These are phyloP conservation scores for Agrotis clavis DNA, from an alignment of 2,888 invertebrate genomes.

Conservation along the genomic window DNA sequence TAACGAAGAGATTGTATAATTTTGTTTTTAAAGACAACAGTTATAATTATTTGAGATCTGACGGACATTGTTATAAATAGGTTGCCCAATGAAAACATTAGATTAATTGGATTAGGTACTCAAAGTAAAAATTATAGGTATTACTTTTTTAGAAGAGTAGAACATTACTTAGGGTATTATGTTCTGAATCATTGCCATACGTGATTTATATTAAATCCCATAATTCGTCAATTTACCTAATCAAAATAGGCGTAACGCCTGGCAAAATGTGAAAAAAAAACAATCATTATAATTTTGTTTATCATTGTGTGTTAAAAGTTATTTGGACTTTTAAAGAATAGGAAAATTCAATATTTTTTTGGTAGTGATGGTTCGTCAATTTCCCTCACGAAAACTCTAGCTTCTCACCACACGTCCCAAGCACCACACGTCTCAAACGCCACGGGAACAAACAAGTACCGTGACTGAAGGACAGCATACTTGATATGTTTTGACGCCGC, in stretches of 20 bases:
- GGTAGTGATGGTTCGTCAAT: too few species aligned
- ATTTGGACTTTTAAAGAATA: background rate
- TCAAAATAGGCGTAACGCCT: background rate
- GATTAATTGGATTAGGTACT: background rate
- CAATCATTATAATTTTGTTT: background rate
- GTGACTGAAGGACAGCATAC: too few species aligned
- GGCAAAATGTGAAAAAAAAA: background rate
- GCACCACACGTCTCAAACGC: too few species aligned
- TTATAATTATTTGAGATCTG: background rate
- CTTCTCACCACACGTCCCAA: too few species aligned
- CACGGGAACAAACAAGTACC: too few species aligned
- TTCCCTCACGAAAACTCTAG: too few species aligned
- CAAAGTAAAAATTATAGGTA: background rate
- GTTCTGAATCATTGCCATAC: background rate
- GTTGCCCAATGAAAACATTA: background rate
- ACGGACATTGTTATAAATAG: slow-evolving; percentile 23
- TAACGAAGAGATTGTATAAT: background rate
- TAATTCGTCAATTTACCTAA: background rate
- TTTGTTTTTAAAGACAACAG: slow-evolving; percentile 1
- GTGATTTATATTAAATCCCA: background rate
- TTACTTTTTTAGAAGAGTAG: background rate
- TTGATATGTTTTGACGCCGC: too few species aligned
- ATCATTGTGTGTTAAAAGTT: too few species aligned
- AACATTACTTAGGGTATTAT: background rate
- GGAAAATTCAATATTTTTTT: too few species aligned